These are phyloP conservation scores for Pachliopta kotzebuea DNA, from an alignment of 2,888 invertebrate genomes.

Conservation along the genomic window DNA sequence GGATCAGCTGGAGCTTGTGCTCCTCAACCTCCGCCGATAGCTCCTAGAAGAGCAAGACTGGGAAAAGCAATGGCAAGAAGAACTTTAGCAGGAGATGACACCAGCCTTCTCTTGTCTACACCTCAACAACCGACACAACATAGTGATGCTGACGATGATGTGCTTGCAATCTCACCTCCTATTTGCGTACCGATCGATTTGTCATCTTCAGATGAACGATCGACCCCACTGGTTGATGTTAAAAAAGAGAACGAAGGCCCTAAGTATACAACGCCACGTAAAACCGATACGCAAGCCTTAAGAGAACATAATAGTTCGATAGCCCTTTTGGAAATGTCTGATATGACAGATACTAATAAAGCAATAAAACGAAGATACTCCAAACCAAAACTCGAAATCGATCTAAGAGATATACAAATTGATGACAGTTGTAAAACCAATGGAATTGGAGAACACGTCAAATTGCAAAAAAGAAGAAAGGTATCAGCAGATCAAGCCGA, in stretches of 20 bases:
- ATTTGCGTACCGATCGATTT: constrained; percentile 70
- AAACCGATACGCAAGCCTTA: constrained; percentile 68
- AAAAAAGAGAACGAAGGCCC: constrained; percentile 76
- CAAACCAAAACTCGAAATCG: constrained; percentile 71
- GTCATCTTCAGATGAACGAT: constrained; percentile 72
- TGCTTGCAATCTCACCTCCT: constrained; percentile 72
- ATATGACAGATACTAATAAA: constrained; percentile 54
- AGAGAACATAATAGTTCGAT: constrained; percentile 64
- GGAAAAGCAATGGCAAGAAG: constrained; percentile 85
- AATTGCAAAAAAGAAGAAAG: constrained; percentile 77
- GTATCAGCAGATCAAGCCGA: constrained; percentile 62
- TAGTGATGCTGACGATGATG: constrained; percentile 76
- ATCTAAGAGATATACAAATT: constrained; percentile 71
- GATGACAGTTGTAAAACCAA: constrained; percentile 71
- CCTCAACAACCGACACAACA: constrained; percentile 56
- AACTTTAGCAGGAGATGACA: constrained; percentile 78
- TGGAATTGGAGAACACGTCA: constrained; percentile 77
- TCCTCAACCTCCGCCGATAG: constrained; percentile 78
- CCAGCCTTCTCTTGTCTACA: constrained; percentile 66
- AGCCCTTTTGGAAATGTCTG: constrained; percentile 45
- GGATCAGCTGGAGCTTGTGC: constrained; percentile 85
- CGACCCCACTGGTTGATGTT: constrained; percentile 68
- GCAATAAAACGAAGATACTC: constrained; percentile 69
- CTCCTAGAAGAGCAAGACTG: constrained; percentile 68
- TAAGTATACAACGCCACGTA: constrained; percentile 56